Evolutionary conservation across 1,140 invertebrate species (phyloP).

Genomic region (Leguminivora glycinivorella): DNA sequence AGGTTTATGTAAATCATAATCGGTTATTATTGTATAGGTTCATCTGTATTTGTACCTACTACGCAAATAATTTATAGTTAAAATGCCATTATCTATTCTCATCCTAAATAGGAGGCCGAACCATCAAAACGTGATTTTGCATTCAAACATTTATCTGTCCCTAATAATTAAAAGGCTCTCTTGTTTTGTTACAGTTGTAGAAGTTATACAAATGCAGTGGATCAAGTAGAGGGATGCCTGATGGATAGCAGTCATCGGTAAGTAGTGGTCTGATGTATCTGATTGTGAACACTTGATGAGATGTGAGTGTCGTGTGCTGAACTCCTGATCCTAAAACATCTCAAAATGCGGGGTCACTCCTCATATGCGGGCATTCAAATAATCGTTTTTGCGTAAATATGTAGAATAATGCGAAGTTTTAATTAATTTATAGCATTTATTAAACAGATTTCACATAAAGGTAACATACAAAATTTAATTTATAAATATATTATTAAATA

Average conservation of each 20-base stretch:
- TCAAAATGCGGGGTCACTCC: constrained; percentile 19
- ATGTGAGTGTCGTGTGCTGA: neutral
- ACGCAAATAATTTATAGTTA: too few relatives aligned
- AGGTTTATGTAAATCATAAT: too few relatives aligned
- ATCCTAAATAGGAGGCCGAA: too few relatives aligned
- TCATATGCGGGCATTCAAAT: constrained; percentile 20
- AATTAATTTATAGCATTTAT: constrained; percentile 75
- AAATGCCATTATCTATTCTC: too few relatives aligned
- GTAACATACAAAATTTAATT: constrained; percentile 72
- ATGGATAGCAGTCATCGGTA: constrained; percentile 8
- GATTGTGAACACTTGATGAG: constrained; percentile 7
- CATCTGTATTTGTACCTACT: too few relatives aligned
- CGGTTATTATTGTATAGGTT: too few relatives aligned
- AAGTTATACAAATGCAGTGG: neutral
- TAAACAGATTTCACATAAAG: constrained; percentile 75
- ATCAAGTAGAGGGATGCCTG: neutral
- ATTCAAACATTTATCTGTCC: neutral
- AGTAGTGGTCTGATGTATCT: constrained; percentile 10
- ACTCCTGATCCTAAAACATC: constrained; percentile 13
- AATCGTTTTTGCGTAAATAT: constrained; percentile 52
- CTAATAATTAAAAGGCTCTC: neutral
- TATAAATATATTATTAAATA: constrained; percentile 70
- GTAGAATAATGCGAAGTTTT: constrained; percentile 74
- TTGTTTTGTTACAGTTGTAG: neutral
- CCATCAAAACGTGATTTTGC: neutral